Base-by-base conservation (phyloP, 2,888 invertebrate species). In the Clusia tigrina region DNA sequence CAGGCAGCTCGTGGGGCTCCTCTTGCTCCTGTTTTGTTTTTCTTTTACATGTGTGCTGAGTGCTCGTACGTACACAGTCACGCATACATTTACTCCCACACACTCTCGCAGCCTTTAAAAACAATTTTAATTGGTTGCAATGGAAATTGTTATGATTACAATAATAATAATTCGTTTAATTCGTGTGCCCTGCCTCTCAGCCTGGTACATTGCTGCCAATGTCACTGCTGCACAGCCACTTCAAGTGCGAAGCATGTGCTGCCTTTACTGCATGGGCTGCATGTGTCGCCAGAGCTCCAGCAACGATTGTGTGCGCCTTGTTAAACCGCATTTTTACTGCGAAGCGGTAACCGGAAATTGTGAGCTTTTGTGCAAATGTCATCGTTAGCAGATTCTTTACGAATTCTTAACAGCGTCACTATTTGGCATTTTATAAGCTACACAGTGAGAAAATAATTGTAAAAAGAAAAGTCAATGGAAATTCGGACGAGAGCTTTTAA, bases 141-240 rank as follows among this genome's bases (percentile, higher is more conserved):
- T 67, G 67, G 69, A 69, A 69, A 67, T 68, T 66, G 66, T 66
- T 67, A 70, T 67, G 69, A 69, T 70, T 69, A 67, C 70, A 69
- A 69, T 66, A 69, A n/a, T n/a, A n/a, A 70, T 67, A 67, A 70
- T 64, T 68, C 66, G 65, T 67, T 67, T 70, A 66, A 67, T 48
- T 48, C 22, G 48, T 48, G 6, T 20, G 48, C 42, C 6, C 2
- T 42, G n/a, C n/a, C 15, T n/a, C 3, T 15, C 42, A 10, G 42
- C 42, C 42, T 32, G 6, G 12, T 32, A 32, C 32, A 32, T 32
- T 9, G 6, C 6, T 32, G 32, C 12, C 6, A 32, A 32, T n/a
- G n/a, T n/a, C 32, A 32, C 42, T 42, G 42, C n/a, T n/a, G n/a
- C 42, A 42, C 42, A 42, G 42, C 9, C 9, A 42, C n/a, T 42